These are phyloP conservation scores for Acleris emargana DNA, from an alignment of 2,888 invertebrate species.

Conservation along the genomic window DNA sequence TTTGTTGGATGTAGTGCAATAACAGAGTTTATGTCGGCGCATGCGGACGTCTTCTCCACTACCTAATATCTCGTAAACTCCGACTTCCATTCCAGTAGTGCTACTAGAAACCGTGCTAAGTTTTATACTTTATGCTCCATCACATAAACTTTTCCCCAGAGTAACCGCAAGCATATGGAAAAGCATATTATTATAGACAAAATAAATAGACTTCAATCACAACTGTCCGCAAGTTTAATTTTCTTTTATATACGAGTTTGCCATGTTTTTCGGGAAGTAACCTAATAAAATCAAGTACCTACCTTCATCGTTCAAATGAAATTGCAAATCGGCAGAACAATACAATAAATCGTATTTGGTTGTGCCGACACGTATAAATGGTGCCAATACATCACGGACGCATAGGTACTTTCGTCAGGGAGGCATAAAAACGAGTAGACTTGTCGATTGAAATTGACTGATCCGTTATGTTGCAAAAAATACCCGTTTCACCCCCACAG, in stretches of 20 bases:
- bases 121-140: neutral
- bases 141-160: neutral
- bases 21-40: slow-evolving; percentile 17
- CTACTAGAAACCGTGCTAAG: neutral
- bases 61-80: slow-evolving; percentile 17
- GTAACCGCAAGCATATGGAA: too few relatives aligned
- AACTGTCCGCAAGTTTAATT: too few relatives aligned
- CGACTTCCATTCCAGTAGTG: neutral
- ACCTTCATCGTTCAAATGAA: slow-evolving; percentile 7
- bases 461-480: slow-evolving; percentile 54
- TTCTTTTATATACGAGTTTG: too few relatives aligned
- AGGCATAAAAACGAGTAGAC: slow-evolving; percentile 40
- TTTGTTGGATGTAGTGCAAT: slow-evolving; percentile 23
- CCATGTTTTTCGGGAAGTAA: too few relatives aligned
- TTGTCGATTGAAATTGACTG: slow-evolving; percentile 48
- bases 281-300: slow-evolving; percentile 11
- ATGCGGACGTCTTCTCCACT: slow-evolving; percentile 2
- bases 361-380: slow-evolving; percentile 38
- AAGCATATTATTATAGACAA: too few relatives aligned
- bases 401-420: slow-evolving; percentile 38
- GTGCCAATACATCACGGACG: slow-evolving; percentile 36
- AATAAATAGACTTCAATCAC: too few relatives aligned
- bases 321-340: slow-evolving; percentile 20
- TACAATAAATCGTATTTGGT: slow-evolving; percentile 28
- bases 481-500: slow-evolving; percentile 45